Evolutionary conservation across 2,888 invertebrate species (phyloP).

Genomic region (Ecdyonurus torrentis): DNA sequence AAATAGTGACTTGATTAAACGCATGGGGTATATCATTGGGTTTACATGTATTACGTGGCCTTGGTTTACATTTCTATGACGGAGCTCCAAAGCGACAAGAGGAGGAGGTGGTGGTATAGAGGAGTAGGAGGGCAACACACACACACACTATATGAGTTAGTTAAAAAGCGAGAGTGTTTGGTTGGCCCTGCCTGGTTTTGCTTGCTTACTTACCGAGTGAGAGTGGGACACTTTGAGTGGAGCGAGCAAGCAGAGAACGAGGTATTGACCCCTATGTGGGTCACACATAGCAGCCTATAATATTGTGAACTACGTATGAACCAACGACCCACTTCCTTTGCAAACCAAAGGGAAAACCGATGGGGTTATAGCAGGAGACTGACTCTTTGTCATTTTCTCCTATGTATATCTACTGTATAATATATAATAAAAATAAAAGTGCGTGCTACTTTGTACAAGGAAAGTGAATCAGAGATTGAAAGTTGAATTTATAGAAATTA

Average conservation of each 20-base stretch:
- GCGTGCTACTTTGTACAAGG: not conserved
- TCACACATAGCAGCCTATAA: not conserved
- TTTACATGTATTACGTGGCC: not conserved
- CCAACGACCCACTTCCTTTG: not conserved
- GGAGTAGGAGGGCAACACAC: not conserved
- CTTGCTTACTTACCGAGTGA: not conserved
- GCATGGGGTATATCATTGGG: too few species aligned
- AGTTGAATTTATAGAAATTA: not conserved
- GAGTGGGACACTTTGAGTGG: not conserved
- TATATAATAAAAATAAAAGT: too few species aligned
- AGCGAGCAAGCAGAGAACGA: not conserved
- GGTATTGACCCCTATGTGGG: slow-evolving; percentile 3
- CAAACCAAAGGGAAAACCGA: not conserved
- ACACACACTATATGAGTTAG: not conserved
- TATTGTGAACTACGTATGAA: not conserved
- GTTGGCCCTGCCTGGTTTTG: not conserved
- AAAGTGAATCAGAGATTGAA: slow-evolving; percentile 1
- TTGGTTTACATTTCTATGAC: not conserved
- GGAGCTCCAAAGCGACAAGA: not conserved
- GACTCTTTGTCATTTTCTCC: too few species aligned
- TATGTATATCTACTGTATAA: too few species aligned
- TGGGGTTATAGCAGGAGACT: not conserved
- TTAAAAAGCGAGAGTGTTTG: not conserved
- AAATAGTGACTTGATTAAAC: not conserved
- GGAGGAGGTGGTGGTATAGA: not conserved